These are phyloP conservation scores for Drosophila stalkeri DNA, from an alignment of 2,888 invertebrate genomes.

Conservation along the genomic window DNA sequence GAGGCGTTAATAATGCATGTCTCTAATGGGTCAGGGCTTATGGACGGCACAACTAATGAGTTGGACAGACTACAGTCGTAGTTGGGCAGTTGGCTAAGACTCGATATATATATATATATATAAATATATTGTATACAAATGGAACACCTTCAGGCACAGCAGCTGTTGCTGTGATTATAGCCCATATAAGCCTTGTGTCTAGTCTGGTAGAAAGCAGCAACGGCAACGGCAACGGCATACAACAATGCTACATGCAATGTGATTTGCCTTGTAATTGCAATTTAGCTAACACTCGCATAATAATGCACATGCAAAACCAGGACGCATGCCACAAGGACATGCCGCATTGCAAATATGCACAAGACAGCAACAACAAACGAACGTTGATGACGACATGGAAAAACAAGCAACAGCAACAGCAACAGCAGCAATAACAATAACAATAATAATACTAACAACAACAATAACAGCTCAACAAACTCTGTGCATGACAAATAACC, in stretches of 20 bases:
- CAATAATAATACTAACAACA: conserved; percentile 33
- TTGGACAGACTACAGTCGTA: conserved; percentile 18
- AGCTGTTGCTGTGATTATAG: conserved; percentile 38
- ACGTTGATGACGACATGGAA: conserved; percentile 49
- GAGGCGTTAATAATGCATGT: conserved; percentile 69
- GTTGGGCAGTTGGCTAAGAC: conserved; percentile 15
- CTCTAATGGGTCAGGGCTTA: conserved; percentile 60
- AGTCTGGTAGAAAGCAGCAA: conserved; percentile 8
- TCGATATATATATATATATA: conserved; percentile 33
- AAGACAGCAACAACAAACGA: conserved; percentile 18
- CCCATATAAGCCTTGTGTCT: conserved; percentile 32
- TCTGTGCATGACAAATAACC: conserved; percentile 73
- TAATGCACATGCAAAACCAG: conserved; percentile 52
- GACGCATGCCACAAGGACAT: conserved; percentile 50
- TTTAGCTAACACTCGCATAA: conserved; percentile 77
- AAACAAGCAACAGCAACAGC: conserved; percentile 46
- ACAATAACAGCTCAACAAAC: conserved; percentile 22
- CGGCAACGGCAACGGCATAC: conserved; percentile 38
- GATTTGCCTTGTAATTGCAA: conserved; percentile 76
- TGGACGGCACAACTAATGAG: conserved; percentile 66
- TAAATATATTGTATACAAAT: conserved; percentile 54
- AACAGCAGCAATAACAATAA: conserved; percentile 30
- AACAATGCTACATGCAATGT: conserved; percentile 48
- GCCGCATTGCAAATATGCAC: conserved; percentile 48
- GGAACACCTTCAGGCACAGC: conserved; percentile 53